Percentiles rank a stretch among this genome's conserved stretches.
These are phyloP conservation scores for Drosophila lacertosa DNA, from an alignment of 1,140 invertebrate species.

Conservation along the genomic window DNA sequence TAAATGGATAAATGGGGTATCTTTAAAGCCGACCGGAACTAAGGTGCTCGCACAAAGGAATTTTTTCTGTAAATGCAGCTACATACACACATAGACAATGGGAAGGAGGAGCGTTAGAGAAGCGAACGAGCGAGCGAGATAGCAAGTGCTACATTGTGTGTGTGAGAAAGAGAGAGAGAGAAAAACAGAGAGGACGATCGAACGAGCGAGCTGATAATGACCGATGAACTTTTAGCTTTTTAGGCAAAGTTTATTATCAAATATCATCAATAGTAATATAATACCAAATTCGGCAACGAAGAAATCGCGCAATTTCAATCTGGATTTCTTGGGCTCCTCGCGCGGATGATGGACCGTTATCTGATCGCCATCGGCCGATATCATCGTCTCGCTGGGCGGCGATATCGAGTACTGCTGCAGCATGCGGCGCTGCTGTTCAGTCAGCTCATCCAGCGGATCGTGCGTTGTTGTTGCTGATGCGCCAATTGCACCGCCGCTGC, in stretches of 20 bases:
- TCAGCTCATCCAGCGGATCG: slow-evolving; percentile 71
- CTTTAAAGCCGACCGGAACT: too few relatives aligned
- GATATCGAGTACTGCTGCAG: slow-evolving; percentile 80
- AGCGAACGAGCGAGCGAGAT: slow-evolving; percentile 8
- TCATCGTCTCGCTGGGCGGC: slow-evolving; percentile 78
- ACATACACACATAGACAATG: slow-evolving; percentile 1
- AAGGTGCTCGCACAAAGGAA: neutral
- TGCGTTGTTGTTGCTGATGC: neutral
- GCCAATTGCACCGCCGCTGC: slow-evolving; percentile 22
- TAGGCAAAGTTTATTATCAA: neutral
- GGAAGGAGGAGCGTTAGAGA: neutral
- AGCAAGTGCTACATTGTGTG: slow-evolving; percentile 1
- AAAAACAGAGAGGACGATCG: too few relatives aligned
- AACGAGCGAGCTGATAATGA: slow-evolving; percentile 12
- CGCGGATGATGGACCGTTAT: slow-evolving; percentile 82
- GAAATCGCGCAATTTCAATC: slow-evolving; percentile 83
- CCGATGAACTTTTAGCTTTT: slow-evolving; percentile 9
- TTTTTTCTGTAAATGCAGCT: neutral
- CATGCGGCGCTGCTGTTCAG: slow-evolving; percentile 75
- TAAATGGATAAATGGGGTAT: too few relatives aligned
- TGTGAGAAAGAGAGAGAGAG: neutral
- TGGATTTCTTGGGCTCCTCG: slow-evolving; percentile 78
- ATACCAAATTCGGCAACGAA: slow-evolving; percentile 84
- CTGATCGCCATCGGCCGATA: slow-evolving; percentile 82
- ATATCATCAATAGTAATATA: slow-evolving; percentile 1